Percentiles rank a stretch among this genome's conserved stretches.
phyloP scores from a whole-genome alignment of 37 sponge, comb jelly and placozoan genomes.

The Chondrilla cf. caribensis region DNA sequence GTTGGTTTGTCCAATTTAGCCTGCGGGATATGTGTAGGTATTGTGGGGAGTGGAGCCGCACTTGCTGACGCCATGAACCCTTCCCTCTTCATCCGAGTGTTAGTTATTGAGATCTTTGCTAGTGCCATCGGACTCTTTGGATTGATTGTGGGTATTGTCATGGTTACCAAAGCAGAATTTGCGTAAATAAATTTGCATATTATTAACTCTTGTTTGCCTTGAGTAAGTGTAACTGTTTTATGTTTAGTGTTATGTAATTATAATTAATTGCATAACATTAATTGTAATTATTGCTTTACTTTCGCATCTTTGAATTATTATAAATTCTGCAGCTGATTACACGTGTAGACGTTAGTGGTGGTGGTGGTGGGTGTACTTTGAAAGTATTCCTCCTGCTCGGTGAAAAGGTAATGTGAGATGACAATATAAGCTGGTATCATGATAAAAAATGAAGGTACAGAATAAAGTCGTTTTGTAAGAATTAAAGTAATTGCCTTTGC shows the following conservation, averaged over 20 bases:
- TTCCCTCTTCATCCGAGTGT: constrained; percentile 90
- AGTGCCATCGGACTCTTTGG: constrained; percentile 99
- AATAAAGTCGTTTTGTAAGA: no score
- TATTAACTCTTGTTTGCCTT: not conserved
- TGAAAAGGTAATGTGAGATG: no score
- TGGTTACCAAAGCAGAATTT: constrained; percentile 65
- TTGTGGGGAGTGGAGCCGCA: constrained; percentile 98
- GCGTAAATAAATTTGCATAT: constrained; percentile 13
- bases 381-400: no score
- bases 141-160: constrained; percentile 92
- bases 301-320: not conserved
- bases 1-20: constrained; percentile 95
- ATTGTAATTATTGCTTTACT: not conserved
- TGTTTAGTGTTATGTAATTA: not conserved
- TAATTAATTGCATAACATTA: not conserved
- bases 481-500: no score
- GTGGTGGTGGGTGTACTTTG: no score
- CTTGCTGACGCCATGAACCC: constrained; percentile 97
- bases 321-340: no score
- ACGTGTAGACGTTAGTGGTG: no score
- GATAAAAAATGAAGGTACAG: no score
- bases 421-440: no score
- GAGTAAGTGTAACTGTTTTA: not conserved
- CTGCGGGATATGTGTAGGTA: constrained; percentile 94
- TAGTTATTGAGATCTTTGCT: constrained; percentile 98